Evolutionary conservation across 2,888 invertebrate genomes (phyloP).

Genomic region (Globia sparganii): DNA sequence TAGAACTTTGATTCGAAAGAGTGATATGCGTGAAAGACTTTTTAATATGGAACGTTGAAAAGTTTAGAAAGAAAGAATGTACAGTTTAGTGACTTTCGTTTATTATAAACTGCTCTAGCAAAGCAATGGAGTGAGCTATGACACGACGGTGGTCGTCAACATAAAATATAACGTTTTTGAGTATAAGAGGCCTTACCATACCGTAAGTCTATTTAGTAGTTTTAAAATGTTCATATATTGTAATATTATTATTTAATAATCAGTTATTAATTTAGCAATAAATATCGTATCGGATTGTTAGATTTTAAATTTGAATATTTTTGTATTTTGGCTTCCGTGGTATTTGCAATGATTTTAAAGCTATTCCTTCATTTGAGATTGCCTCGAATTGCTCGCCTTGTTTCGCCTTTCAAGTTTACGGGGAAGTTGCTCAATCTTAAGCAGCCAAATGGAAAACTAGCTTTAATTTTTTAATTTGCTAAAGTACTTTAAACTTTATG

Average conservation of each 20-base stretch:
- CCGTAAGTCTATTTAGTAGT: slow-evolving; percentile 74
- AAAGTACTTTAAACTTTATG: slow-evolving; percentile 62
- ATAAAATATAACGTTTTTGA: slow-evolving; percentile 49
- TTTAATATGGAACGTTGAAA: slow-evolving; percentile 30
- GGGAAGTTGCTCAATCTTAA: slow-evolving; percentile 1
- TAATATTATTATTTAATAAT: slow-evolving; percentile 82
- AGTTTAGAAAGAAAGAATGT: slow-evolving; percentile 42
- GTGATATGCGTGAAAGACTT: slow-evolving; percentile 44
- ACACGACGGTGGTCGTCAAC: slow-evolving; percentile 24
- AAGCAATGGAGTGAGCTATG: slow-evolving; percentile 24
- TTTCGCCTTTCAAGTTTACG: slow-evolving; percentile 13
- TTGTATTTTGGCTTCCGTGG: slow-evolving; percentile 80
- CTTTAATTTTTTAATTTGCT: slow-evolving; percentile 62
- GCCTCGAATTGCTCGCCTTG: slow-evolving; percentile 25
- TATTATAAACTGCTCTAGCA: slow-evolving; percentile 24
- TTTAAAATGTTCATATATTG: slow-evolving; percentile 73
- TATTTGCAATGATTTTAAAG: slow-evolving; percentile 58
- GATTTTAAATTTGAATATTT: slow-evolving; percentile 68
- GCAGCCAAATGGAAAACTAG: slow-evolving; percentile 56
- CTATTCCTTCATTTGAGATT: slow-evolving; percentile 40
- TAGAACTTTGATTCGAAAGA: slow-evolving; percentile 35
- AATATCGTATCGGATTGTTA: slow-evolving; percentile 74
- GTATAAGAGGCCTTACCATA: slow-evolving; percentile 81
- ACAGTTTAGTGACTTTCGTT: slow-evolving; percentile 54
- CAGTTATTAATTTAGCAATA: slow-evolving; percentile 76